Base-by-base conservation (phyloP, 2,888 invertebrate species). In the Polia nebulosa region DNA sequence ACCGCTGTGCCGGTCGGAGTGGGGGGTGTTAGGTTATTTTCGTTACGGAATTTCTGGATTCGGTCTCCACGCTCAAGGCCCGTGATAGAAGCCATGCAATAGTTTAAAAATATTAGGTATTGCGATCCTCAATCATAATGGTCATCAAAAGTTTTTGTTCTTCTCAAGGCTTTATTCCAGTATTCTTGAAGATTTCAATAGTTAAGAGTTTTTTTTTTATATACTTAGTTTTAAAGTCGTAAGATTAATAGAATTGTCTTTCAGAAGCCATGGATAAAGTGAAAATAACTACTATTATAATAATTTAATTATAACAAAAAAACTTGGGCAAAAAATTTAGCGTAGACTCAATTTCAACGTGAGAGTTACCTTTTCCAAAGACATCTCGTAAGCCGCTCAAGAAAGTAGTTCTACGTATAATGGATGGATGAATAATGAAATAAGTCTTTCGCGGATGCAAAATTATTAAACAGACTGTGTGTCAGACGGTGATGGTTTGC, bases 351-450 rank as follows among this genome's bases (percentile, higher is more conserved):
- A 8, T 51, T 60, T n/a, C 8, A 8, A n/a, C 6, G 8, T 17
- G 1, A 51, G 11, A 60, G 7, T 25, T 9, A 7, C 1, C 44
- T 34, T 36, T 22, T 2, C 13, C 8, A 17, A n/a, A 63, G 13
- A 47, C 17, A 11, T 20, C 8, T 29, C 9, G 27, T 41, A 66
- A 39, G 20, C 25, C 11, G 25, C 27, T 20, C 15, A 27, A 52
- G 34, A 52, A 51, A 44, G 27, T 52, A 68, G 27, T 34, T 53
- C 15, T 22, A 36, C 53, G 27, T 13, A 15, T 45, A 66, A 66
- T 68, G 34, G 4, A 45, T n/a, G n/a, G 27, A 52, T 68, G 29
- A 66, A 68, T 66, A 68, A 68, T 53, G 34, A 22, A 68, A 68
- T 22, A 53, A 36, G 66, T 29, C 27, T 52, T 51, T 36, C 13